Percentiles rank a stretch among this genome's conserved stretches.
These are phyloP conservation scores for Idaea straminata DNA, from an alignment of 2,888 invertebrate species.

Conservation along the genomic window DNA sequence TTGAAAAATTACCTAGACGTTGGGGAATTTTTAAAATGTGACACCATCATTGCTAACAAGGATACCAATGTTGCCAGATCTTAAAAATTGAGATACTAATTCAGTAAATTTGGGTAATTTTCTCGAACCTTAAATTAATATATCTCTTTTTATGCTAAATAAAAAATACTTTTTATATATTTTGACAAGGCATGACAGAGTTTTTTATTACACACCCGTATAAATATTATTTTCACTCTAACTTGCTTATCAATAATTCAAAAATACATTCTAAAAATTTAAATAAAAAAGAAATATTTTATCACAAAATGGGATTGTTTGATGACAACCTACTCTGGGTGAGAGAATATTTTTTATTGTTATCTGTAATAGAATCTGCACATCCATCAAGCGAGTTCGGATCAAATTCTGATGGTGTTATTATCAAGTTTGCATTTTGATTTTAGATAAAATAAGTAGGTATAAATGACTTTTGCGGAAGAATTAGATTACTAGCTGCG, in stretches of 20 bases:
- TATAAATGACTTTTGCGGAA: background rate
- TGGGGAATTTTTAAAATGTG: too few relatives aligned
- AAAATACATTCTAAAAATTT: background rate
- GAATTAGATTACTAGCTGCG: background rate
- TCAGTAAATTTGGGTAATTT: too few relatives aligned
- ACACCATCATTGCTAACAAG: too few relatives aligned
- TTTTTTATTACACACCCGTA: too few relatives aligned
- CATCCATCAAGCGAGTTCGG: slow-evolving; percentile 37
- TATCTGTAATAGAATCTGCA: slow-evolving; percentile 44
- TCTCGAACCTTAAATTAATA: too few relatives aligned
- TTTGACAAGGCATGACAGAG: too few relatives aligned
- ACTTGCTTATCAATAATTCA: background rate
- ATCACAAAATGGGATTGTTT: background rate
- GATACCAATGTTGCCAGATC: too few relatives aligned
- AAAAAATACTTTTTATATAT: too few relatives aligned
- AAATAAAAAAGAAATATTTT: background rate
- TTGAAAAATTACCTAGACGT: too few relatives aligned
- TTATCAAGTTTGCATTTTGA: slow-evolving; percentile 16
- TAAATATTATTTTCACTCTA: too few relatives aligned
- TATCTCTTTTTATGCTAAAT: too few relatives aligned
- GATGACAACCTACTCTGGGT: background rate
- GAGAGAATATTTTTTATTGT: slow-evolving; percentile 29
- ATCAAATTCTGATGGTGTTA: slow-evolving; percentile 35
- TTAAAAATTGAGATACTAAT: too few relatives aligned
- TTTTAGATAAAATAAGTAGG: background rate